Percentiles rank a stretch among this genome's conserved stretches.
Conservation (phyloP, 2,113 vertebrate genomes). For the Callorhinus ursinus region DNA sequence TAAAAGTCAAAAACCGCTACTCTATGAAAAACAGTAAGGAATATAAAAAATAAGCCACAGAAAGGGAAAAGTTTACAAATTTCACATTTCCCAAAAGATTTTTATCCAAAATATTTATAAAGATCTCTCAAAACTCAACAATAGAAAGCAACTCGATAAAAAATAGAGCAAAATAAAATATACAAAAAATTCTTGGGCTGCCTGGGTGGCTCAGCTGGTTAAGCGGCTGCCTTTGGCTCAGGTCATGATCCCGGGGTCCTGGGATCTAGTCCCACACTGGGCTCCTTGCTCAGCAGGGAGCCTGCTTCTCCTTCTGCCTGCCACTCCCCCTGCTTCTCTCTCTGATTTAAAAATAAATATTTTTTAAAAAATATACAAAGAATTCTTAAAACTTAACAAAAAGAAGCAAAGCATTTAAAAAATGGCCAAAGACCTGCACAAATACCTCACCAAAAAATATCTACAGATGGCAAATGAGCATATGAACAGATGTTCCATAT, state of each 20-base stretch:
- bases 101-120: constrained; percentile 12
- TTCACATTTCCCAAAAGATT: background rate
- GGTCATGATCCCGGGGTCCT: too few species aligned
- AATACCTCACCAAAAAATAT: background rate
- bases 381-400: background rate
- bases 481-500: background rate
- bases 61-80: background rate
- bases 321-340: too few species aligned
- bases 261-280: too few species aligned
- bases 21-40: background rate
- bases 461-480: background rate
- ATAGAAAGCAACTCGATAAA: constrained; percentile 11
- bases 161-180: background rate
- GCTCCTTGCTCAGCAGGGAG: too few species aligned
- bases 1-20: background rate
- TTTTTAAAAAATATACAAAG: background rate
- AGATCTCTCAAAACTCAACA: constrained; percentile 28
- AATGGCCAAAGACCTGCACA: background rate
- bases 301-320: too few species aligned
- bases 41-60: background rate
- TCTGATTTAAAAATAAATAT: too few species aligned
- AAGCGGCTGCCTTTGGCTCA: too few species aligned
- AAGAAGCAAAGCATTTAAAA: background rate
- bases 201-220: too few species aligned
- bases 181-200: background rate